These are phyloP conservation scores for Carapus acus DNA, from an alignment of 2,797 vertebrate species.

Conservation along the genomic window DNA sequence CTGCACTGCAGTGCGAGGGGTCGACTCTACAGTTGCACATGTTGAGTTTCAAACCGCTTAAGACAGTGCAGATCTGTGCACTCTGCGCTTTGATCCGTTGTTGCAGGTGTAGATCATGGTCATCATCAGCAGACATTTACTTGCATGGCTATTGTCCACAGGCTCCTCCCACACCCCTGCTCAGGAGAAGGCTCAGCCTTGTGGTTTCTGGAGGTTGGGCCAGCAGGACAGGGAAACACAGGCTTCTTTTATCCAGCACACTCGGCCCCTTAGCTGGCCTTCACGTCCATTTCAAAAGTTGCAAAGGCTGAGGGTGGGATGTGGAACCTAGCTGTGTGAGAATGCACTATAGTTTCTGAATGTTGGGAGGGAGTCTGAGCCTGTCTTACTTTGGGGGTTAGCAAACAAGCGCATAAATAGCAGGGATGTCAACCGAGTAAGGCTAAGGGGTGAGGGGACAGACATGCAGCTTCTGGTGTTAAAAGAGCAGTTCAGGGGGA, in stretches of 20 bases:
- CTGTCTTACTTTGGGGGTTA: conserved; percentile 52
- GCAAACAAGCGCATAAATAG: conserved; percentile 72
- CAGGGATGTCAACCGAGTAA: conserved; percentile 54
- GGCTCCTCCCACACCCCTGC: conserved; percentile 55
- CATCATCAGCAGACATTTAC: conserved; percentile 51
- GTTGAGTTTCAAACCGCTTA: conserved; percentile 6
- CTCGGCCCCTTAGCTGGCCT: conserved; percentile 54
- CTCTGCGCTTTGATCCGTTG: conserved; percentile 44
- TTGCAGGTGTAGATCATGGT: conserved; percentile 53
- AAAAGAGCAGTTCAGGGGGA: conserved; percentile 54
- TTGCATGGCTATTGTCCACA: conserved; percentile 46
- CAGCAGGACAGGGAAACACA: conserved; percentile 65
- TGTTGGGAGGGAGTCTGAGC: conserved; percentile 37
- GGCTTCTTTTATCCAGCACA: conserved; percentile 67
- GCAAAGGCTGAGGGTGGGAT: conserved; percentile 35
- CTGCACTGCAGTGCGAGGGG: background rate
- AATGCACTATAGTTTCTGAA: conserved; percentile 29
- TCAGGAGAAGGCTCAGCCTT: conserved; percentile 69
- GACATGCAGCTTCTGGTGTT: conserved; percentile 49
- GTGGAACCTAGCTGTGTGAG: conserved; percentile 53
- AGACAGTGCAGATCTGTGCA: conserved; percentile 24
- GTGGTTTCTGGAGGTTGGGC: conserved; percentile 66
- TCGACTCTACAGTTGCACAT: conserved; percentile 9
- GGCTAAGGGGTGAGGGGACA: conserved; percentile 2
- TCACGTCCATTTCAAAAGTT: conserved; percentile 47